These are phyloP conservation scores for Mormyrus lacerda DNA, from an alignment of 2,113 vertebrate genomes.

Conservation along the genomic window DNA sequence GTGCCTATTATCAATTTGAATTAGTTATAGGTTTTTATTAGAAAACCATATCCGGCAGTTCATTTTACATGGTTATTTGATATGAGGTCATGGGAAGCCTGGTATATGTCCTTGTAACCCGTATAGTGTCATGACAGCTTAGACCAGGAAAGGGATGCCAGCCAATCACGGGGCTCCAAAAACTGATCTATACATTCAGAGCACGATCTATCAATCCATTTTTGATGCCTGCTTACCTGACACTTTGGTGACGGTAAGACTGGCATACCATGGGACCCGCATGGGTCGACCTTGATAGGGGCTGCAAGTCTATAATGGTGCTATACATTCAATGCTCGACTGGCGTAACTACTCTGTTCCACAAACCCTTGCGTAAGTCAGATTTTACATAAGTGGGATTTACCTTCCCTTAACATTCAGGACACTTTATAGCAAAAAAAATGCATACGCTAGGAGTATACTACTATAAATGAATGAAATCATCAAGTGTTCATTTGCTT, in stretches of 20 bases:
- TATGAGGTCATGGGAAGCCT: not conserved
- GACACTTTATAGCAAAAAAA: not conserved
- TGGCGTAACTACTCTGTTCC: not conserved
- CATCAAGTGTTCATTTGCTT: not conserved
- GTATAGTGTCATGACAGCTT: not conserved
- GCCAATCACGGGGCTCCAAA: not conserved
- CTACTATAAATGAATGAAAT: no score
- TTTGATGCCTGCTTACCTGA: not conserved
- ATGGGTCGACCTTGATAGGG: not conserved
- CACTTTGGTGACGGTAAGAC: not conserved
- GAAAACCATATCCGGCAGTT: not conserved
- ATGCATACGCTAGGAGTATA: not conserved
- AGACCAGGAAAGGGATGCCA: not conserved
- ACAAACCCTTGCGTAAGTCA: not conserved
- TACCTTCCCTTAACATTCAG: no score
- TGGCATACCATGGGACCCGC: not conserved
- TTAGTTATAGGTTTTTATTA: not conserved
- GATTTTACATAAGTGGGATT: not conserved
- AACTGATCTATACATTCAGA: not conserved
- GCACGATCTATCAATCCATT: not conserved
- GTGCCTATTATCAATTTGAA: not conserved
- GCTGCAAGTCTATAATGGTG: not conserved
- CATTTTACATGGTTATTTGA: not conserved
- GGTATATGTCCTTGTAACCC: not conserved
- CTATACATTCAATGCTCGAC: not conserved